These are phyloP conservation scores for Ophiothrix spiculata DNA, from an alignment of 35 echinoderm and acorn worm genomes.

Conservation along the genomic window DNA sequence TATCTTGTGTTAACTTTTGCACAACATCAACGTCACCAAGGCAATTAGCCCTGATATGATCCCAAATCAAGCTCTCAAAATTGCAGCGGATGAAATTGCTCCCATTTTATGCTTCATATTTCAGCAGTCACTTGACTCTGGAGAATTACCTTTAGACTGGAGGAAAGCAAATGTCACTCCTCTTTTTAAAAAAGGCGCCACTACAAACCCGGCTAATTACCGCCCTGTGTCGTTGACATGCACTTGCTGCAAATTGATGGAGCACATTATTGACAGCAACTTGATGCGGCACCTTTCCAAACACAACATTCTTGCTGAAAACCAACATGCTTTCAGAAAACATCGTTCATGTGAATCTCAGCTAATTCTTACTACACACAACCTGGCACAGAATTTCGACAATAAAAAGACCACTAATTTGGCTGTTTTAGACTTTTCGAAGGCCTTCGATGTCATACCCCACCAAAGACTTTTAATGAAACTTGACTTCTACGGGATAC, in stretches of 20 bases:
- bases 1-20: no score
- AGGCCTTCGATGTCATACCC: slow-evolving; percentile 51
- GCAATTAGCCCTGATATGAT: slow-evolving; percentile 17
- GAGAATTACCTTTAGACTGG: neutral
- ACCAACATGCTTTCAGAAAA: slow-evolving; percentile 17
- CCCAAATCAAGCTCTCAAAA: slow-evolving; percentile 23
- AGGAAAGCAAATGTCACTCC: slow-evolving; percentile 18
- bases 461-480: slow-evolving; percentile 38
- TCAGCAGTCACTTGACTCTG: slow-evolving; percentile 34
- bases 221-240: slow-evolving; percentile 5
- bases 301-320: neutral
- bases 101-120: slow-evolving; percentile 43
- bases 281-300: neutral
- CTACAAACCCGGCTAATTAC: neutral
- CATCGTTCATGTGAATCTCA: no score
- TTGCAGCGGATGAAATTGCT: slow-evolving; percentile 25
- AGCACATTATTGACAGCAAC: neutral
- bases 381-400: neutral
- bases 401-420: slow-evolving; percentile 23
- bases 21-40: slow-evolving; percentile 26
- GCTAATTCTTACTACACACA: no score
- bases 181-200: slow-evolving; percentile 25
- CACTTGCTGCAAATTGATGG: slow-evolving; percentile 1
- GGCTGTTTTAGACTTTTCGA: slow-evolving; percentile 53
- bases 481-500: slow-evolving; percentile 27